Conservation (phyloP, 2,888 invertebrate species). For the Sipha maydis region DNA sequence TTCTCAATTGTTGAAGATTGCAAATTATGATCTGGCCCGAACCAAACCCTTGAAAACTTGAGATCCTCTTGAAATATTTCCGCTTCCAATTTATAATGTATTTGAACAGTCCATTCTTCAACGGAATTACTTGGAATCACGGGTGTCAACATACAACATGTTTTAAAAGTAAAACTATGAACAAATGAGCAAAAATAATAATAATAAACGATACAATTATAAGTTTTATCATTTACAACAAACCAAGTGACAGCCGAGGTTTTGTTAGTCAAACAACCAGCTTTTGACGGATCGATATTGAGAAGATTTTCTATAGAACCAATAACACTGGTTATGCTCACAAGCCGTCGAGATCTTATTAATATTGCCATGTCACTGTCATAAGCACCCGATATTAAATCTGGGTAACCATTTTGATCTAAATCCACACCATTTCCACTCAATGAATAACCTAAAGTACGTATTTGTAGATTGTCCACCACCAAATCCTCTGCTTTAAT, state of each 20-base stretch:
- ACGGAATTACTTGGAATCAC: conserved; percentile 67
- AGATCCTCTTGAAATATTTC: conserved; percentile 80
- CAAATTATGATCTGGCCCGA: conserved; percentile 69
- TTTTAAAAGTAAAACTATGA: conserved; percentile 79
- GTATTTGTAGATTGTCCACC: conserved; percentile 63
- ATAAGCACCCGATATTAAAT: conserved; percentile 89
- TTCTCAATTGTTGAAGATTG: conserved; percentile 65
- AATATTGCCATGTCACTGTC: conserved; percentile 80
- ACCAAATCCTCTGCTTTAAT: conserved; percentile 78
- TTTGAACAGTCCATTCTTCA: conserved; percentile 70
- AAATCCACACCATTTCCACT: conserved; percentile 89
- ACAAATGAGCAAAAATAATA: conserved; percentile 48
- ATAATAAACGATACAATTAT: too few species aligned
- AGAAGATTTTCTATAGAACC: conserved; percentile 76
- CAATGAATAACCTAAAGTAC: conserved; percentile 92
- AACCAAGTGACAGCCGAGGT: conserved; percentile 51
- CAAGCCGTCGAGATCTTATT: conserved; percentile 87
- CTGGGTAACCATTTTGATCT: conserved; percentile 95
- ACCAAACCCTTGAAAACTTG: conserved; percentile 84
- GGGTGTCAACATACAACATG: conserved; percentile 83
- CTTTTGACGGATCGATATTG: conserved; percentile 82
- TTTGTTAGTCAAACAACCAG: conserved; percentile 76
- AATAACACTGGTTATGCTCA: conserved; percentile 84
- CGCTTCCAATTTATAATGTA: conserved; percentile 83
- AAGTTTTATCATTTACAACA: too few species aligned